phyloP scores from a whole-genome alignment of 2,113 vertebrate genomes.

The Calyptomena viridis region DNA sequence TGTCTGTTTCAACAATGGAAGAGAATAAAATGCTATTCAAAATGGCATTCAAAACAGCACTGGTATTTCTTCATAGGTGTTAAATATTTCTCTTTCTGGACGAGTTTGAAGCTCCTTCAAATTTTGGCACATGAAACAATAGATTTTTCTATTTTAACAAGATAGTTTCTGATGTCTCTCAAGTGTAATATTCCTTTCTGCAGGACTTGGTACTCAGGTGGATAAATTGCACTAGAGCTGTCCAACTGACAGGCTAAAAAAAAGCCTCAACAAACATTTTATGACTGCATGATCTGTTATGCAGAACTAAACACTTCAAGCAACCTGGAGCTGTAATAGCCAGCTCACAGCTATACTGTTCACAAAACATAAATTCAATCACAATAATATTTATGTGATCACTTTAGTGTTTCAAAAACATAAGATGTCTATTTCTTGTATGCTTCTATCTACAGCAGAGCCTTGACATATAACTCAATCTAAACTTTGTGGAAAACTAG shows the following conservation, averaged over 20 bases:
- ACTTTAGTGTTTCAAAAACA: neutral
- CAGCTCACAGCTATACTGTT: neutral
- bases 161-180: neutral
- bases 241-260: neutral
- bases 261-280: neutral
- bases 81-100: neutral
- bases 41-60: neutral
- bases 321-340: neutral
- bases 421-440: neutral
- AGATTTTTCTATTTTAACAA: neutral
- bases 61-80: neutral
- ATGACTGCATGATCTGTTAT: neutral
- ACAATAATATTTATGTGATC: neutral
- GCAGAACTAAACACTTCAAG: neutral
- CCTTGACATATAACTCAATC: neutral
- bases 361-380: neutral
- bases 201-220: neutral
- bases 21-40: neutral
- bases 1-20: neutral
- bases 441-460: neutral
- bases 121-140: neutral
- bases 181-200: neutral
- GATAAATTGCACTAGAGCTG: neutral
- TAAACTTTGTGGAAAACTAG: neutral
- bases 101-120: neutral